Base-by-base conservation (phyloP, 2,113 vertebrate genomes). In the Archocentrus centrarchus region DNA sequence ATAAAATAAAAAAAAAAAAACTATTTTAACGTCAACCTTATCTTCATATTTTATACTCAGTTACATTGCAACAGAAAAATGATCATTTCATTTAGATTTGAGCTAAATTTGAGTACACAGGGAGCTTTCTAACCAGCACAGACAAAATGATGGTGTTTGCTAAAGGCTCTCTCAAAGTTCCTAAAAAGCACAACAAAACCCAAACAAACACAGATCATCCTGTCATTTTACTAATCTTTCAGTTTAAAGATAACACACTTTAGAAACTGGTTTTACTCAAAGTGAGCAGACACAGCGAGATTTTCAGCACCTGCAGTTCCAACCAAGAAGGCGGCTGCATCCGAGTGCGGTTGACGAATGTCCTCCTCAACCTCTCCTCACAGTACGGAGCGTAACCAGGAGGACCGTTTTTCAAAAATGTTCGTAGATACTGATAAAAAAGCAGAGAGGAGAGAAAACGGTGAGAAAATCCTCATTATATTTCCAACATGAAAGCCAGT, bases 301-400 rank as follows among this genome's bases (percentile, higher is more conserved):
- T 1, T 9, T 63, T 50, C 13, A 6, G 18, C 0, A 99, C 98
- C 98, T 99, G 98, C 8, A 99, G 96, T 79, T 99, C 98, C 68
- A 99, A 87, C 98, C 98, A 99, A 63, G 98, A 99, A 2, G 98
- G 98, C 0, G 98, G 98, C 87, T 99, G 98, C 0, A 98, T 99
- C 81, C 98, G 95, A 0, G 98, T 99, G 7, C 97, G 97, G 0
- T 99, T 99, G 82, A 95, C 97, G 66, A 99, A 99, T 0, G 98
- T 99, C 81, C 98, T 93, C 63, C 98, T 93, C 79, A 99, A 93
- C 44, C 98, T 95, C 86, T 99, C 98, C 94, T 99, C 98, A 1
- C 98, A 99, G 85, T 99, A 99, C 0, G 98, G 98, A 85, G 98
- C 98, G 0, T 99, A 99, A 77, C 98, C 98, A 0, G 98, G 98